A percentile compares a stretch with the other conserved stretches of the same genome.
These are phyloP conservation scores for Romanogobio albipinnatus DNA, from an alignment of 2,113 vertebrate genomes.

Conservation along the genomic window DNA sequence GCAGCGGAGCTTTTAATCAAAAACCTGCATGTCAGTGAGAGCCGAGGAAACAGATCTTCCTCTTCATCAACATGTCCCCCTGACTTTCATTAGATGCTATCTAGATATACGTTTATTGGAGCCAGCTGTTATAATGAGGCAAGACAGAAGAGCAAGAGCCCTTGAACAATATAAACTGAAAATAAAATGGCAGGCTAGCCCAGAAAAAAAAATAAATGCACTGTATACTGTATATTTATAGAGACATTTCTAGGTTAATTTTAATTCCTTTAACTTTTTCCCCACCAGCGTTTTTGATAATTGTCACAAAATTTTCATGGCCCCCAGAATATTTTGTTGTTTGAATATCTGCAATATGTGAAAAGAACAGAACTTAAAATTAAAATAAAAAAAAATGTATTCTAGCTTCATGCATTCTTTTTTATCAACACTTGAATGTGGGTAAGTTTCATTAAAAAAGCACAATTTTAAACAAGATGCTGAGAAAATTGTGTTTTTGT, in stretches of 20 bases:
- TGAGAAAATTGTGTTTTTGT: too few species aligned
- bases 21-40: slow-evolving; percentile 27
- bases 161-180: background rate
- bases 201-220: background rate
- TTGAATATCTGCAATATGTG: too few species aligned
- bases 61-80: slow-evolving; percentile 37
- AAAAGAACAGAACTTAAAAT: too few species aligned
- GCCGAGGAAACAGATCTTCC: slow-evolving; percentile 34
- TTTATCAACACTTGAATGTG: too few species aligned
- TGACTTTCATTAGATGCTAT: slow-evolving; percentile 40
- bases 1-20: slow-evolving; percentile 52
- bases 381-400: too few species aligned
- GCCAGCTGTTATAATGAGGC: slow-evolving; percentile 1
- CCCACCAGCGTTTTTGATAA: too few species aligned
- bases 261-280: background rate
- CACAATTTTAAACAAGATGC: too few species aligned
- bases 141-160: background rate
- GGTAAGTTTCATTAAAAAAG: too few species aligned
- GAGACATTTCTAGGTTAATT: background rate
- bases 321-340: too few species aligned
- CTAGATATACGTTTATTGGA: background rate
- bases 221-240: background rate
- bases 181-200: background rate
- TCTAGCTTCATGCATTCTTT: too few species aligned
- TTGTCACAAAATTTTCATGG: too few species aligned